Evolutionary conservation across 35 echinoderm and acorn worm species (phyloP).

Genomic region (Ophiothrix spiculata): DNA sequence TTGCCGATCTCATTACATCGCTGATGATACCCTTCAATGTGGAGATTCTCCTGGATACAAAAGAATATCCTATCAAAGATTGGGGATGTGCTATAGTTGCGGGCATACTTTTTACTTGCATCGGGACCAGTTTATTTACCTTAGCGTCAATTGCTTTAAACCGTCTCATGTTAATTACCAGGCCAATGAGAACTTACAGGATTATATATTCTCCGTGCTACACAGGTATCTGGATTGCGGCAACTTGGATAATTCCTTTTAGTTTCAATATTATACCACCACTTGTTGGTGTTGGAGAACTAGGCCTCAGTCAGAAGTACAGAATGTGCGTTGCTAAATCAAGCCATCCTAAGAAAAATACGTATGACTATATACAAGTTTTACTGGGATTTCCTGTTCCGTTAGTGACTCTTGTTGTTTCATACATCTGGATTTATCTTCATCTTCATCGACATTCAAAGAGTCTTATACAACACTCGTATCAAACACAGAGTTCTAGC

Average conservation of each 20-base stretch:
- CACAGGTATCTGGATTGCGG: conserved; percentile 38
- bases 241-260: conserved; percentile 70
- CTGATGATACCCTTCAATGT: neutral
- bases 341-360: conserved; percentile 43
- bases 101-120: conserved; percentile 48
- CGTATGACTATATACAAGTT: conserved; percentile 63
- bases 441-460: conserved; percentile 60
- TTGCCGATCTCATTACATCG: conserved; percentile 71
- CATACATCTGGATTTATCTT: conserved; percentile 54
- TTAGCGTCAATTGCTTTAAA: conserved; percentile 72
- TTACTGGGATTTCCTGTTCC: conserved; percentile 59
- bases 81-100: conserved; percentile 41
- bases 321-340: conserved; percentile 66
- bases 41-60: neutral
- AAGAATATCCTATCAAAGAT: conserved; percentile 31
- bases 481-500: neutral
- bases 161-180: conserved; percentile 57
- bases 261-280: conserved; percentile 52
- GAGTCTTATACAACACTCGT: conserved; percentile 6
- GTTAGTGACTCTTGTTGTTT: conserved; percentile 57
- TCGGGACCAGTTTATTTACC: conserved; percentile 62
- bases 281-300: conserved; percentile 57
- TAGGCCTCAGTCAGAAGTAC: conserved; percentile 65
- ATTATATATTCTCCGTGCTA: conserved; percentile 38
- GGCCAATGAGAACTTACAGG: conserved; percentile 15